Evolutionary conservation across 2,113 vertebrate species (phyloP).

Genomic region (Psilopsiagon aymara): DNA sequence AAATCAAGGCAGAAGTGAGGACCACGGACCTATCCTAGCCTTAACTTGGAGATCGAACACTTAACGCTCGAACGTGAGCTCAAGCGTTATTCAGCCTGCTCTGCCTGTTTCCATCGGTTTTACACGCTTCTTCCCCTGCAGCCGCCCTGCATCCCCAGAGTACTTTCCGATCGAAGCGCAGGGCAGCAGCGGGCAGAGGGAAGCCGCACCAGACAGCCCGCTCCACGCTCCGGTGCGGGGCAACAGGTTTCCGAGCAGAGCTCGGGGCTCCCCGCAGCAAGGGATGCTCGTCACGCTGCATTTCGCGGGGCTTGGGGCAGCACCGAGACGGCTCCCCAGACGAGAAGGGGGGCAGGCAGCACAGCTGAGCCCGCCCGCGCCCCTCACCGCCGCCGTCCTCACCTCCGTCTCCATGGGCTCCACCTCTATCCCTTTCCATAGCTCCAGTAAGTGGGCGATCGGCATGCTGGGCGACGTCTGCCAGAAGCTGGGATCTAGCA

Average conservation of each 20-base stretch:
- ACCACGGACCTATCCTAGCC: not conserved
- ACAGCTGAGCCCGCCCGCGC: not conserved
- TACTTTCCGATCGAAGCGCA: fast-evolving
- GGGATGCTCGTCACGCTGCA: fast-evolving
- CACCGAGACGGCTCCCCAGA: fast-evolving
- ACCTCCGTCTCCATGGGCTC: constrained; percentile 81
- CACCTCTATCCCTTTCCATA: constrained; percentile 82
- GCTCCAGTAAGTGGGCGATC: constrained; percentile 79
- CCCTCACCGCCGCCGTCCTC: constrained; percentile 4
- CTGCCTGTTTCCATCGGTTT: not conserved
- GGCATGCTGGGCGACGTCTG: constrained; percentile 67
- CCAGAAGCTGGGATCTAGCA: not conserved
- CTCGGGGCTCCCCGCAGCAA: not conserved
- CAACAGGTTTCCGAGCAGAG: constrained; percentile 5
- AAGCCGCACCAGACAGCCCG: not conserved
- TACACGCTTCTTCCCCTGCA: fast-evolving
- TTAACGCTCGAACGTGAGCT: fast-evolving
- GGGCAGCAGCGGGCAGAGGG: not conserved
- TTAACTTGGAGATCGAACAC: not conserved
- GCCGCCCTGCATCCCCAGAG: fast-evolving
- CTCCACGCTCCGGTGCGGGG: fast-evolving
- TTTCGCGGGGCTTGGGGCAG: not conserved
- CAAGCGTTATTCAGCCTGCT: not conserved
- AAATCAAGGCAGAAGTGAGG: not conserved
- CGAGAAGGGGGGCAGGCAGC: not conserved